A percentile compares a stretch with the other conserved stretches of the same genome.
Evolutionary conservation across 2,888 invertebrate genomes (phyloP).

Genomic region (Oconnorella tubifera): DNA sequence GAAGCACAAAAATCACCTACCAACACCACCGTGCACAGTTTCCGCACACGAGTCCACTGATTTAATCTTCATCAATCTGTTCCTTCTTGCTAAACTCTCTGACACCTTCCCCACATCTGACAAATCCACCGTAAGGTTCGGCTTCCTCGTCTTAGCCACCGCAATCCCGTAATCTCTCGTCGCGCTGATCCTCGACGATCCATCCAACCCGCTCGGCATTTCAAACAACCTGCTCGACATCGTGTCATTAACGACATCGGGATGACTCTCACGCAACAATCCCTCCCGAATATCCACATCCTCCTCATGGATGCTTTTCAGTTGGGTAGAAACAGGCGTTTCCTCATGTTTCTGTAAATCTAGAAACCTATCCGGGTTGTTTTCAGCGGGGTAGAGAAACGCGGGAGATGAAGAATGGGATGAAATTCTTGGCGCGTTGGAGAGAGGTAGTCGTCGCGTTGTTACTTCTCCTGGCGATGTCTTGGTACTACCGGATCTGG

Average conservation of each 20-base stretch:
- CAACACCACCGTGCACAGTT: no score
- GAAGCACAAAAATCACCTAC: no score
- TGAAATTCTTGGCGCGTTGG: background rate
- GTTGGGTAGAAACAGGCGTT: background rate
- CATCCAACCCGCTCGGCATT: background rate
- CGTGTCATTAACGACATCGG: background rate
- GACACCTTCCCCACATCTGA: background rate
- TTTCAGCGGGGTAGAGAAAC: background rate
- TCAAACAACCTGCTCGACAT: background rate
- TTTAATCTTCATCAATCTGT: no score
- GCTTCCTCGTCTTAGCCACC: background rate
- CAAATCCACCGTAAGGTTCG: constrained; percentile 5
- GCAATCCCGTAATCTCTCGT: no score
- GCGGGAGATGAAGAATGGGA: background rate
- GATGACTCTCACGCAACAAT: background rate
- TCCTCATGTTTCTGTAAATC: no score
- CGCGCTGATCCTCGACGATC: background rate
- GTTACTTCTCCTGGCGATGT: background rate
- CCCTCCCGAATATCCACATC: background rate
- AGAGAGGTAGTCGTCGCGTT: background rate
- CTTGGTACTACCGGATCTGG: background rate
- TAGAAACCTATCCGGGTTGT: background rate
- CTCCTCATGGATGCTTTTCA: background rate
- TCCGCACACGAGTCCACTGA: no score
- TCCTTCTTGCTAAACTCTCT: no score